Evolutionary conservation across 2,113 vertebrate species (phyloP), one percentile per base, ranked within the genome.

Genomic region (Morone saxatilis): DNA sequence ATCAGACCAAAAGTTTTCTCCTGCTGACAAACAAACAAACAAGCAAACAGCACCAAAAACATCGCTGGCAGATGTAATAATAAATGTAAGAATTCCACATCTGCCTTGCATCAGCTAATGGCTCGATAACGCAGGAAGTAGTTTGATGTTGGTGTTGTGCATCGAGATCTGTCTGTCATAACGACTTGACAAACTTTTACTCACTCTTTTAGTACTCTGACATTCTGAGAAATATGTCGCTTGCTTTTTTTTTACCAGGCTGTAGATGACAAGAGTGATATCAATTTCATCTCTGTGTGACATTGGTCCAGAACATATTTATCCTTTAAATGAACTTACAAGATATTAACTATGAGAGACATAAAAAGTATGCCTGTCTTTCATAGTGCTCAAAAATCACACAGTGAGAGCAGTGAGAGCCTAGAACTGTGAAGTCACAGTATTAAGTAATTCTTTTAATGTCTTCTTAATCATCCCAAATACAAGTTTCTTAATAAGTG

Each of bases 401-500:
- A 70, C 5, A 12, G 4, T 20, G 2, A 31, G 31, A 31, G 31
- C 5, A 12, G 4, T 20, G 3, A 31, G 31, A 31, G 31, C 31
- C 31, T 31, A 31, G 31, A 31, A 31, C 31, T 31, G 31, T 31
- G 31, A 31, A 31, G 31, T 31, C 53, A 12, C 25, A 61, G 31
- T n/a, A 7, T 22, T 19, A n/a, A 54, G n/a, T 36, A 20, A n/a
- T 31, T 31, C 2, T 3, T 3, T 57, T 11, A 38, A 40, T 20
- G 56, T 40, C 61, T 25, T 40, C 5, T 43, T 51, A 71, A 50
- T 72, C 19, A 40, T 57, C 22, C 12, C 7, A 47, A 76, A 60
- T 16, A 31, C 45, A 56, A 62, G 54, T 74, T 83, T 66, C 53
- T 63, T 40, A 70, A 65, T 11, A 40, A 72, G 31, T 41, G 12